A percentile compares a stretch with the other conserved stretches of the same genome.
Evolutionary conservation across 1,140 invertebrate genomes (phyloP).

Genomic region (Bombus difficillimus): DNA sequence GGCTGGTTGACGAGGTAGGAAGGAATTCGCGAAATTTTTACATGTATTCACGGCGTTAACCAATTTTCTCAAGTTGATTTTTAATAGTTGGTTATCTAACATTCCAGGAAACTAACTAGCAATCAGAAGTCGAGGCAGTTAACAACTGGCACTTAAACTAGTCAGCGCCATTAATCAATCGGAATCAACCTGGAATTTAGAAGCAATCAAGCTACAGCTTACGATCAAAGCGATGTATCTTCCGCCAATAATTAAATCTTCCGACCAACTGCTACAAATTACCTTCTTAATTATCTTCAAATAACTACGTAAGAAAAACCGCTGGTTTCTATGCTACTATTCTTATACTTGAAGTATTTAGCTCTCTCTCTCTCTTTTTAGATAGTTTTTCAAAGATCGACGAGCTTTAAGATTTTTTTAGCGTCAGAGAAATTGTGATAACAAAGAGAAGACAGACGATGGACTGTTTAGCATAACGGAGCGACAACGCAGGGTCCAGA

Average conservation of each 20-base stretch:
- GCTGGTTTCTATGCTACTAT: background rate
- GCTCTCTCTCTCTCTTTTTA: background rate
- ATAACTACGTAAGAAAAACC: background rate
- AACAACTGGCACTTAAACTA: background rate
- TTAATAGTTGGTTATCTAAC: background rate
- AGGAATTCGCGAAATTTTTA: background rate
- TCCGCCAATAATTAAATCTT: background rate
- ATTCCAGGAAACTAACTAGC: background rate
- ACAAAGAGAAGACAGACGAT: slow-evolving; percentile 8
- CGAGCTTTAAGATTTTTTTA: background rate
- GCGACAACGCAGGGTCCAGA: slow-evolving; percentile 40
- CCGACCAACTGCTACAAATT: background rate
- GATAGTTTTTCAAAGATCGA: background rate
- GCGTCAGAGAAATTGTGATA: background rate
- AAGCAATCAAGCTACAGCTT: background rate
- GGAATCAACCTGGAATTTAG: background rate
- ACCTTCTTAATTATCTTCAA: background rate
- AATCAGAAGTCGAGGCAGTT: background rate
- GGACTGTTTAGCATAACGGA: slow-evolving; percentile 68
- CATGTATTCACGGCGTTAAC: background rate
- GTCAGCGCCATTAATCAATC: background rate
- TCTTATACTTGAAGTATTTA: too few species aligned
- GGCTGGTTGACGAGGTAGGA: too few species aligned
- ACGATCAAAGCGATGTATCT: background rate
- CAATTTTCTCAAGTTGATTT: background rate